Percentiles rank a stretch among this genome's conserved stretches.
phyloP scores from a whole-genome alignment of 2,797 vertebrate genomes.

The Enteromius anoplus region DNA sequence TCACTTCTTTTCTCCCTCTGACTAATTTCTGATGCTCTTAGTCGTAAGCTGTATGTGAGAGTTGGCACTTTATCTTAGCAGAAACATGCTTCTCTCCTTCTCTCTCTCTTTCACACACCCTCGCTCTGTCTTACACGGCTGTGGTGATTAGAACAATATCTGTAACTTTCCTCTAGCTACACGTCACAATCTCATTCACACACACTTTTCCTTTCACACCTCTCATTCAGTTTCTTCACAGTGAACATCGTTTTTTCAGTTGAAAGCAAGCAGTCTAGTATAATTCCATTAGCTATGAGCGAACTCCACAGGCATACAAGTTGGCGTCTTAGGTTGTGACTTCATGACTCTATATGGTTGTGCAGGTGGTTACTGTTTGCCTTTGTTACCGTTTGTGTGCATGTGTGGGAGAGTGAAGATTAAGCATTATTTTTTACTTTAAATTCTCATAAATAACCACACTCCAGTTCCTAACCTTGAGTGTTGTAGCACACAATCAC shows the following conservation, averaged over 20 bases:
- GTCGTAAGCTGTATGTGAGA: slow-evolving; percentile 51
- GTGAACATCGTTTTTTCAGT: neutral
- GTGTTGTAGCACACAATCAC: slow-evolving; percentile 16
- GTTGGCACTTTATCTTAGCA: slow-evolving; percentile 70
- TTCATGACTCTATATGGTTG: neutral
- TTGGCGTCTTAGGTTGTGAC: slow-evolving; percentile 13
- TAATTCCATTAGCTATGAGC: neutral
- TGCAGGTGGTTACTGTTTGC: neutral
- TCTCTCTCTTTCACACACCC: slow-evolving; percentile 26
- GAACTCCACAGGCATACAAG: slow-evolving; percentile 13
- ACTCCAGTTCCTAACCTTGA: neutral
- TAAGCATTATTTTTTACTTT: neutral
- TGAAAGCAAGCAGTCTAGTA: neutral
- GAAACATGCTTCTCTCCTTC: slow-evolving; percentile 61
- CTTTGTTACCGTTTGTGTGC: neutral
- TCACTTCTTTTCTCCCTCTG: neutral
- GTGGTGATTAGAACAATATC: slow-evolving; percentile 42
- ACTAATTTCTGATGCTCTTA: slow-evolving; percentile 45
- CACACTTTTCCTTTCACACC: slow-evolving; percentile 16
- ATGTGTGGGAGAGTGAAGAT: neutral
- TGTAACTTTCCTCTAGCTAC: slow-evolving; percentile 27
- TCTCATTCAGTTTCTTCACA: slow-evolving; percentile 11
- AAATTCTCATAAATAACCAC: neutral
- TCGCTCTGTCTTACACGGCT: slow-evolving; percentile 47
- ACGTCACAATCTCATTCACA: slow-evolving; percentile 24